A percentile compares a stretch with the other conserved stretches of the same genome.
Evolutionary conservation across 30 jellyfish, hydroid and myxozoan species (phyloP).

Genomic region (Morbakka virulenta): DNA sequence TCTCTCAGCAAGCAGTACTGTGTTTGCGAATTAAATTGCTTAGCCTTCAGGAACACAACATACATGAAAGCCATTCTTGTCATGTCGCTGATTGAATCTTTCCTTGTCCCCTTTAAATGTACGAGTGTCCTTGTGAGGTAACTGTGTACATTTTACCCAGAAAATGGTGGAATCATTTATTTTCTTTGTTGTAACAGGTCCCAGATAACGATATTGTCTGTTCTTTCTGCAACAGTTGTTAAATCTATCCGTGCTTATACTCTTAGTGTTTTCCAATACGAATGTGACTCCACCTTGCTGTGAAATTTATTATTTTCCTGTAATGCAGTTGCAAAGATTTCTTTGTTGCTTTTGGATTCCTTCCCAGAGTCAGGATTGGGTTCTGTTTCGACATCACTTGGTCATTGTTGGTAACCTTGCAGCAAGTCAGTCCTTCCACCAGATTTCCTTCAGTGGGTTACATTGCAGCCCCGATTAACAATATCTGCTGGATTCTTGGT

Average conservation of each 20-base stretch:
- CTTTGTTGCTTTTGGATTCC: neutral
- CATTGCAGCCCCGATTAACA: neutral
- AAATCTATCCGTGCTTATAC: conserved; percentile 31
- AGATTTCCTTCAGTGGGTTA: neutral
- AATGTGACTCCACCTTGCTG: conserved; percentile 13
- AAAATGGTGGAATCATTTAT: neutral
- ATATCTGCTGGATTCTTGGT: neutral
- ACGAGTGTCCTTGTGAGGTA: neutral
- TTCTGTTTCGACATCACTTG: neutral
- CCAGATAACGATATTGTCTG: neutral
- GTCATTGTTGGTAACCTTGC: neutral
- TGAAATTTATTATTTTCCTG: conserved; percentile 15
- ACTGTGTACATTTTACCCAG: neutral
- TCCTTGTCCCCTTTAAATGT: neutral
- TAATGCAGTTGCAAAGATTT: neutral
- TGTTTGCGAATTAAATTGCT: neutral
- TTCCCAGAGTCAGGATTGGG: neutral
- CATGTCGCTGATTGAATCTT: neutral
- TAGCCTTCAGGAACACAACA: neutral
- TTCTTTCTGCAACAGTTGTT: neutral
- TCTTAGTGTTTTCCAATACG: conserved; percentile 44
- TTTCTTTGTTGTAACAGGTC: neutral
- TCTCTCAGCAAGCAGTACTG: neutral
- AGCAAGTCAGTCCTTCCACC: neutral
- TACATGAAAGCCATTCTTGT: neutral